These are phyloP conservation scores for Phymatocera aterrima DNA, from an alignment of 2,888 invertebrate genomes.

Conservation along the genomic window DNA sequence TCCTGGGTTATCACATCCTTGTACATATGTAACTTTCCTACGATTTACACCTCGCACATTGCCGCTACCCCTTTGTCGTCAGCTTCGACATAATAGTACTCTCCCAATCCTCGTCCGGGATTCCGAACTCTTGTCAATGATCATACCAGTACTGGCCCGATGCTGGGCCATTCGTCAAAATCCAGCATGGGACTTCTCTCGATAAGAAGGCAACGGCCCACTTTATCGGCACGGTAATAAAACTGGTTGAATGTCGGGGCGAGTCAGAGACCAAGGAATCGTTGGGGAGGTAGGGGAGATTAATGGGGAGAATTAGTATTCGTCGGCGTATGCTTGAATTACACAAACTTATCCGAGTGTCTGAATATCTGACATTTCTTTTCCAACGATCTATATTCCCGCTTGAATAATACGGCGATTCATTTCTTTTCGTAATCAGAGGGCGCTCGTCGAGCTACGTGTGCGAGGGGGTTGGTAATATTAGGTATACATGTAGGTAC, in stretches of 20 bases:
- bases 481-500: background rate
- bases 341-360: conserved; percentile 66
- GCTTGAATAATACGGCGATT: conserved; percentile 71
- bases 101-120: background rate
- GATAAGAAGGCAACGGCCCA: conserved; percentile 32
- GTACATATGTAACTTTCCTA: no score
- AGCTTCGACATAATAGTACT: background rate
- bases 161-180: conserved; percentile 27
- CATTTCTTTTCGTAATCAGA: conserved; percentile 68
- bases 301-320: conserved; percentile 72
- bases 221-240: conserved; percentile 16
- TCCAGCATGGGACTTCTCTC: conserved; percentile 22
- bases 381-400: conserved; percentile 64
- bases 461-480: conserved; percentile 39
- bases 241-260: conserved; percentile 8
- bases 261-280: background rate
- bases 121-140: background rate
- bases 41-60: no score
- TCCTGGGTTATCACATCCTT: no score
- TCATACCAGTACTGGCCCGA: background rate
- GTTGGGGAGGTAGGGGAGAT: conserved; percentile 59
- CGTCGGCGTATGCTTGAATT: conserved; percentile 71
- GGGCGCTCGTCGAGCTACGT: conserved; percentile 51
- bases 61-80: background rate
- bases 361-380: conserved; percentile 52